phyloP scores from a whole-genome alignment of 1,140 invertebrate species.

The Pseudachorutes palmiensis region DNA sequence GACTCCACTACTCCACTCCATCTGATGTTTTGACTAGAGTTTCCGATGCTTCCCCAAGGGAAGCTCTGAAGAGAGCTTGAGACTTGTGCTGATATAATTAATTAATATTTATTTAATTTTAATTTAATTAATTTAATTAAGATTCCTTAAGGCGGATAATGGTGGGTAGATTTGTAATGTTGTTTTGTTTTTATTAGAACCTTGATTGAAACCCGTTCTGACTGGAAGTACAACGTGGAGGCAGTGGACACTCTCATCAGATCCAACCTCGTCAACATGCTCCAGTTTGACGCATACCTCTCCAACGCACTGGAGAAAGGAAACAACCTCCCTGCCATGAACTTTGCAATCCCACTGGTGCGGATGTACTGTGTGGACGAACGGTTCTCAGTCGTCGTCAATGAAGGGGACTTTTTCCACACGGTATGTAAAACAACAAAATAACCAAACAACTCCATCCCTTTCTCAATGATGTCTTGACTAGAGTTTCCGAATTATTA shows the following conservation, averaged over 20 bases:
- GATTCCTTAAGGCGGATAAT: no score
- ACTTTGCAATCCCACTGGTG: slow-evolving; percentile 83
- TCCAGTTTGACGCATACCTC: slow-evolving; percentile 74
- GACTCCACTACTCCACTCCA: no score
- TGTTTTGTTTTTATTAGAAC: slow-evolving; percentile 40
- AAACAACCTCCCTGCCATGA: slow-evolving; percentile 69
- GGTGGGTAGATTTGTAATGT: no score
- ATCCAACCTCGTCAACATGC: slow-evolving; percentile 55
- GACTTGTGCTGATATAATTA: no score
- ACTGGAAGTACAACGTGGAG: slow-evolving; percentile 81
- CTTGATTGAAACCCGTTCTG: slow-evolving; percentile 74
- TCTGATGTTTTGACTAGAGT: no score
- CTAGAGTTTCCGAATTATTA: slow-evolving; percentile 24
- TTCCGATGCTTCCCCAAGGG: no score
- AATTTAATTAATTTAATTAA: no score
- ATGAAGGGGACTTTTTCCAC: slow-evolving; percentile 73
- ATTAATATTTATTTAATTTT: no score
- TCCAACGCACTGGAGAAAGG: slow-evolving; percentile 81
- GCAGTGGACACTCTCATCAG: slow-evolving; percentile 81
- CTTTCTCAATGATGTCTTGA: slow-evolving; percentile 23
- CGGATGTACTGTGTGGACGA: slow-evolving; percentile 83
- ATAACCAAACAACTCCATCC: no score
- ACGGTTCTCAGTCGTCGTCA: slow-evolving; percentile 62
- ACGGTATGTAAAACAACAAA: no score
- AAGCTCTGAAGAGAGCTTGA: no score